Conservation (phyloP, 2,113 vertebrate species). For the Gobius niger region DNA sequence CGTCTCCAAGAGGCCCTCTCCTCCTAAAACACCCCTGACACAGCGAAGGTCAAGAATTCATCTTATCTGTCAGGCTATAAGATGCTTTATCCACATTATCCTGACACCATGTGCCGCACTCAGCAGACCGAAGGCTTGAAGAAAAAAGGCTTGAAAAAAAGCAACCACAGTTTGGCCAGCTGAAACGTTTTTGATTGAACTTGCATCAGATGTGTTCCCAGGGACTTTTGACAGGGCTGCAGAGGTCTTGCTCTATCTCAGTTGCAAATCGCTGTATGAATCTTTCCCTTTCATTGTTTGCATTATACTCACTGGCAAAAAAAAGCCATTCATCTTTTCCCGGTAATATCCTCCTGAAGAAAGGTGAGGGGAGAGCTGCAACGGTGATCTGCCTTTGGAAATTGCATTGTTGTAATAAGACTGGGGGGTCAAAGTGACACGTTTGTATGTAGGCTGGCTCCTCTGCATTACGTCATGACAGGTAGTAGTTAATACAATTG, state of each 20-base stretch:
- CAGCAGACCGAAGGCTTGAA: conserved; percentile 14
- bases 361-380: conserved; percentile 11
- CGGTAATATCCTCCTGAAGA: conserved; percentile 37
- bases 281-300: conserved; percentile 57
- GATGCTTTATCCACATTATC: conserved; percentile 36
- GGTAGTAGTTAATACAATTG: conserved; percentile 65
- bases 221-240: conserved; percentile 26
- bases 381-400: conserved; percentile 19
- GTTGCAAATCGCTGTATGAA: conserved; percentile 47
- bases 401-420: conserved; percentile 20
- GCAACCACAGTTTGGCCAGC: conserved; percentile 12
- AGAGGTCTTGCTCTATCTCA: conserved; percentile 40
- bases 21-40: conserved; percentile 22
- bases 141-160: conserved; percentile 1
- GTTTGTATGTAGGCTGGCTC: conserved; percentile 9
- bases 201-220: conserved; percentile 53
- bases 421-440: conserved; percentile 27
- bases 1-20: conserved; percentile 10
- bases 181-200: conserved; percentile 53
- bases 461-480: conserved; percentile 44
- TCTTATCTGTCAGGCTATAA: conserved; percentile 44
- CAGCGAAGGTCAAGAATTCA: conserved; percentile 41
- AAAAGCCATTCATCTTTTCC: conserved; percentile 43
- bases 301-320: conserved; percentile 19
- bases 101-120: conserved; percentile 12